Percentiles rank a stretch among this genome's conserved stretches.
Conservation (phyloP, 1,140 invertebrate genomes). For the Tetramorium alpestre region DNA sequence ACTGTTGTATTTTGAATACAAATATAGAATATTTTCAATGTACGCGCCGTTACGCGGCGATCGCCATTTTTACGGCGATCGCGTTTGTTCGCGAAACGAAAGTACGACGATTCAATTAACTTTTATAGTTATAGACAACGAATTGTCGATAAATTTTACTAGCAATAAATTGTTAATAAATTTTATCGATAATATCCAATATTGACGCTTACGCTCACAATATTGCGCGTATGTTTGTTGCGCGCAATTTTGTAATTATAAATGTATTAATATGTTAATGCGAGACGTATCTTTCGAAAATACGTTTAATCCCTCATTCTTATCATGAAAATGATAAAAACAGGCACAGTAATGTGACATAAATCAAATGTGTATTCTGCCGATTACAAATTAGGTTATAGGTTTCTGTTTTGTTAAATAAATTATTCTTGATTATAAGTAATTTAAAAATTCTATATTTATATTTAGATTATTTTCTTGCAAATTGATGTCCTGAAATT, state of each 20-base stretch:
- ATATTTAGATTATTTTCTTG: not conserved
- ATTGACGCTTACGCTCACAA: not conserved
- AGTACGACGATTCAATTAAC: not conserved
- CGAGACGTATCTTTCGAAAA: conserved; percentile 18
- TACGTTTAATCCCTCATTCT: not conserved
- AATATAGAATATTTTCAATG: conserved; percentile 25
- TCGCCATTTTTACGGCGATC: not conserved
- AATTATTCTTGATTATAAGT: not conserved
- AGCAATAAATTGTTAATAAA: not conserved
- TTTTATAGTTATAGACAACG: not conserved
- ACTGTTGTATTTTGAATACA: conserved; percentile 30
- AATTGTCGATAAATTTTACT: conserved; percentile 7
- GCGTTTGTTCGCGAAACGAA: conserved; percentile 19
- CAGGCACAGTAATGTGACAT: not conserved
- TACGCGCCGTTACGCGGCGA: not conserved
- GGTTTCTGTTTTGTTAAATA: not conserved
- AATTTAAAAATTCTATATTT: not conserved
- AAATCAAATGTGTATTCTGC: not conserved
- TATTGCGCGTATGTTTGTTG: conserved; percentile 13
- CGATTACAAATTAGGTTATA: not conserved
- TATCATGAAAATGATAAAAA: not conserved
- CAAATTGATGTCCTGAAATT: not conserved
- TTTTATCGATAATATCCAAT: not conserved
- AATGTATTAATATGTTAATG: conserved; percentile 29
- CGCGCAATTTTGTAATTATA: conserved; percentile 9